Percentiles rank a stretch among this genome's conserved stretches.
phyloP scores from a whole-genome alignment of 1,140 invertebrate genomes.

The Muscidifurax raptorellus region DNA sequence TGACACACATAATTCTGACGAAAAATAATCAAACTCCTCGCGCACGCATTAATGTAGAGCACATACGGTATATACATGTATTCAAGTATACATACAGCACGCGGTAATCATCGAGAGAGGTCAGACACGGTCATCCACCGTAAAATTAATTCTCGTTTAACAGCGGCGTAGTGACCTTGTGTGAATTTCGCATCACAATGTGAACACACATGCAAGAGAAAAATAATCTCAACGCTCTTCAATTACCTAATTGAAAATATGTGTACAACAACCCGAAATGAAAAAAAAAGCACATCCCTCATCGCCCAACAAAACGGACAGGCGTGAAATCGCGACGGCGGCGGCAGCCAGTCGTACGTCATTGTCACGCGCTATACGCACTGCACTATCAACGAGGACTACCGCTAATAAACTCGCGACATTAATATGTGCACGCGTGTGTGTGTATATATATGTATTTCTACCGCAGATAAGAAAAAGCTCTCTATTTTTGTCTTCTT shows the following conservation, averaged over 20 bases:
- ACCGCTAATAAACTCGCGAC: no score
- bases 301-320: background rate
- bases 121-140: background rate
- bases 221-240: background rate
- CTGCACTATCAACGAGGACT: background rate
- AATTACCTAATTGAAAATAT: background rate
- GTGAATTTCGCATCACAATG: background rate
- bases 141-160: background rate
- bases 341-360: background rate
- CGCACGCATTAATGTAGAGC: no score
- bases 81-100: background rate
- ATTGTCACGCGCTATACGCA: background rate
- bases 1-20: background rate
- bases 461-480: background rate
- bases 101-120: background rate
- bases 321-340: background rate
- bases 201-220: no score
- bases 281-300: background rate
- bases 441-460: background rate
- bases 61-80: background rate
- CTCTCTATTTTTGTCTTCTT: background rate
- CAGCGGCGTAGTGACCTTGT: background rate
- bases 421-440: no score
- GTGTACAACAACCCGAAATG: background rate
- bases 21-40: no score